Evolutionary conservation across 2,888 invertebrate species (phyloP), one percentile per base, ranked within the genome.

Genomic region (Crematogaster levior): DNA sequence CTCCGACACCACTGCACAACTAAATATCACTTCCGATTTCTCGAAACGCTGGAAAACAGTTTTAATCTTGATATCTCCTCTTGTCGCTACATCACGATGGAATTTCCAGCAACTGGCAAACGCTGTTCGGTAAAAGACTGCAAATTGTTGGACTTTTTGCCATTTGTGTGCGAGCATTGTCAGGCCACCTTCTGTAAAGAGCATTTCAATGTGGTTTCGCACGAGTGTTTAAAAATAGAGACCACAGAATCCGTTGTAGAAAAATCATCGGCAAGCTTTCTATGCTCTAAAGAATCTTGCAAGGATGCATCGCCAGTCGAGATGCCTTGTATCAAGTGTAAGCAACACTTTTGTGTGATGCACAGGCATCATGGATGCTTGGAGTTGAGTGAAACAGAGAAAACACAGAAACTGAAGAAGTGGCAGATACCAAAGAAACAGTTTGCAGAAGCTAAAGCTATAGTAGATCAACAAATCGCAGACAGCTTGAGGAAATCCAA

Each of bases 101-200:
- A 97, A 92, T 96, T 97, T 91, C 97, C 97, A n/a, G 92, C 95
- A 24, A 93, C 97, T n/a, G 97, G 97, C 10, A 95, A 96, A 91
- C 96, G 96, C 51, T 97, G 97, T 92, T 95, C 95, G 24, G 92
- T 95, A 40, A 91, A 95, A 72, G 93, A 95, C 56, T 97, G 97
- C 92, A 96, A 96, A 87, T 96, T 96, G 91, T 95, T 96, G 40
- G 97, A 97, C 93, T 97, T 97, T 93, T 95, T 97, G 63, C 97
- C 97, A 0, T 94, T 97, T 6, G 95, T 95, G 75, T 97, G 97
- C 91, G 94, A 95, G 89, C 92, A 94, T 85, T 97, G 97, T 92
- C 95, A 95, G 0, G 94, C 95, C 82, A 94, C 95, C 24, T 97
- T 96, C 92, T 97, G 97, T 92, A 96, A 96, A 68, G 95, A 96